Evolutionary conservation across 1,140 invertebrate genomes (phyloP).

Genomic region (Caenorhabditis inopinata): DNA sequence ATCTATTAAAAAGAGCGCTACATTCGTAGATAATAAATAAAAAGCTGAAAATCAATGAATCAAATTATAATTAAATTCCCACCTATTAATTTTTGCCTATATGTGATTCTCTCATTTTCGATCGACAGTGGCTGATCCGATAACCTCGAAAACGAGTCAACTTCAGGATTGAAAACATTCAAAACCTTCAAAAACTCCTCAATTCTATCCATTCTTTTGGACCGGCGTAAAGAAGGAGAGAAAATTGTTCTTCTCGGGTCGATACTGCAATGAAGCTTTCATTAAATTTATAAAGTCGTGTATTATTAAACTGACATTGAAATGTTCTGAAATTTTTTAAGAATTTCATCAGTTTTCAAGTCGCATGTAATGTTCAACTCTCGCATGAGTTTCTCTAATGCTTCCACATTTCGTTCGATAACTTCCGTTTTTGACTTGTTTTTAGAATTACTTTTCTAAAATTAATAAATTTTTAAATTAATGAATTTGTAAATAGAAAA

Average conservation of each 20-base stretch:
- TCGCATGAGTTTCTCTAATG: slow-evolving; percentile 56
- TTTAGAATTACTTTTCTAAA: slow-evolving; percentile 9
- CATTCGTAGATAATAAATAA: too few species aligned
- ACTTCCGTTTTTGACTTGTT: slow-evolving; percentile 58
- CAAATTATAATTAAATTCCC: too few species aligned
- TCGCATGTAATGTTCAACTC: slow-evolving; percentile 61
- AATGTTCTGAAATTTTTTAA: slow-evolving; percentile 55
- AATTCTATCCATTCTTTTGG: background rate
- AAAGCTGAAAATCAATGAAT: too few species aligned
- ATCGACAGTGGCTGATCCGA: slow-evolving; percentile 11
- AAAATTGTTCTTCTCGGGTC: slow-evolving; percentile 56
- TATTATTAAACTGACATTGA: slow-evolving; percentile 50
- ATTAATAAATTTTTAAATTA: background rate
- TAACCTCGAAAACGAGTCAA: slow-evolving; percentile 4
- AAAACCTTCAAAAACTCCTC: slow-evolving; percentile 3
- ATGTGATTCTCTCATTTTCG: slow-evolving; percentile 35
- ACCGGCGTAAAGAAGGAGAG: slow-evolving; percentile 54
- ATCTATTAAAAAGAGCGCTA: too few species aligned
- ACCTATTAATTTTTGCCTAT: slow-evolving; percentile 58
- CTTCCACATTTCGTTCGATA: slow-evolving; percentile 61
- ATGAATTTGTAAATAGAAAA: slow-evolving; percentile 2
- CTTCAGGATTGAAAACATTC: background rate
- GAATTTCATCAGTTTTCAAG: slow-evolving; percentile 54
- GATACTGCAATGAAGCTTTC: slow-evolving; percentile 52
- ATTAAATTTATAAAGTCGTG: background rate